phyloP scores from a whole-genome alignment of 1,140 invertebrate species.

The Heliconius hermathena region DNA sequence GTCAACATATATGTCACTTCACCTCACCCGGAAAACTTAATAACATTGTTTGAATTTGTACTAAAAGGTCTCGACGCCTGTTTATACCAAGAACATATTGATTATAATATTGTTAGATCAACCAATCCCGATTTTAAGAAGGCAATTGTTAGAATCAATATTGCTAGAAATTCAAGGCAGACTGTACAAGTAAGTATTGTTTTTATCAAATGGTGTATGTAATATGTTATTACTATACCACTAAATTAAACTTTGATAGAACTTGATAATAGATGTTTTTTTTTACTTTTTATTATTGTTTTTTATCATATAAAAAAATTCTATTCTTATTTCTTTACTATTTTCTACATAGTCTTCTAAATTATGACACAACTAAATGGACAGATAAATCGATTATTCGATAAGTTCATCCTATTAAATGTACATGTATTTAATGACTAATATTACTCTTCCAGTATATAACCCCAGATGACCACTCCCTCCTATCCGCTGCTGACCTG shows the following conservation, averaged over 20 bases:
- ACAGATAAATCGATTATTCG: no score
- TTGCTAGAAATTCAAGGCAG: constrained; percentile 96
- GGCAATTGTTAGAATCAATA: constrained; percentile 96
- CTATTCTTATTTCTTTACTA: constrained; percentile 14
- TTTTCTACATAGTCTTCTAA: background rate
- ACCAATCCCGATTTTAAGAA: constrained; percentile 98
- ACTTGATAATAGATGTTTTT: no score
- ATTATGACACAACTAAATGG: background rate
- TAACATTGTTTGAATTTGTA: constrained; percentile 98
- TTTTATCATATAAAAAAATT: no score
- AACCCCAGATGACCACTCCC: constrained; percentile 93
- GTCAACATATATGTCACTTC: constrained; percentile 99
- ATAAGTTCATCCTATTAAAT: background rate
- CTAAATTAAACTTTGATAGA: no score
- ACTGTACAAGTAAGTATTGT: constrained; percentile 90
- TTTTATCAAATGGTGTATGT: no score
- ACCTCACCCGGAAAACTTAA: constrained; percentile 98
- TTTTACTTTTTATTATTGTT: background rate
- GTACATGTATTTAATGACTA: background rate
- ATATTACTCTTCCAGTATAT: constrained; percentile 88
- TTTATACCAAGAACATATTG: constrained; percentile 97
- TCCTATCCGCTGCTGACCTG: constrained; percentile 96
- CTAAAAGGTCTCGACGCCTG: constrained; percentile 98
- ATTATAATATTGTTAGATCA: constrained; percentile 98
- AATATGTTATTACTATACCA: no score